Evolutionary conservation across 2,797 vertebrate genomes (phyloP), one percentile per base, ranked within the genome.

Genomic region (Crypturellus tataupa): DNA sequence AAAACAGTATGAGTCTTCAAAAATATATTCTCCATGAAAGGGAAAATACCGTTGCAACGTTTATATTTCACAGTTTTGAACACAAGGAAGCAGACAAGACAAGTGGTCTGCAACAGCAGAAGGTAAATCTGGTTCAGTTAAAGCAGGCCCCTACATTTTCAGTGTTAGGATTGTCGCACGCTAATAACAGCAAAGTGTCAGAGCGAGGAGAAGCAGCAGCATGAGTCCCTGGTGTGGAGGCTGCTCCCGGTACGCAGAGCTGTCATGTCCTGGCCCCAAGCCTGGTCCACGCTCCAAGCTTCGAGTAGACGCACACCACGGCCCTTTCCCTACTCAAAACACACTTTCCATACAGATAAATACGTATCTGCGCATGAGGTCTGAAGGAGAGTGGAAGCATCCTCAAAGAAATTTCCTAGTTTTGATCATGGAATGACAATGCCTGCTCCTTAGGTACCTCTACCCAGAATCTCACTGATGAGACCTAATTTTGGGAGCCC

Each of bases 1-100:
- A 68, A 88, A 88, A 83, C 19, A 23, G 12, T 68, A 31, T 71
- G 15, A 85, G 78, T 44, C 40, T 70, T 90, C 75, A 55, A 82
- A 82, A 87, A 73, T 27, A 1, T 7, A 39, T 87, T 89, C 17
- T 70, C 18, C 75, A 53, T 47, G 53, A 67, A 39, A 65, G n/a
- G n/a, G 3, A 10, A 14, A 85, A 65, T 15, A 69, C 33, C 64
- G 10, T 64, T 80, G 17, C 6, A 24, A 58, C 31, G 62, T 53
- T 64, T 75, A 19, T 47, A 67, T 71, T 84, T 80, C 65, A 73
- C 1, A 60, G 37, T 33, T 92, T 40, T 56, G 44, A 91, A 85
- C 7, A 70, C 0, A 0, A 78, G 4, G 8, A 70, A 80, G 85
- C 13, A 78, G 8, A 60, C 70, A 80, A 91, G 37, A 80, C 23